Conservation (phyloP, 2,888 invertebrate species). For the Zhuqinia jingwanae region DNA sequence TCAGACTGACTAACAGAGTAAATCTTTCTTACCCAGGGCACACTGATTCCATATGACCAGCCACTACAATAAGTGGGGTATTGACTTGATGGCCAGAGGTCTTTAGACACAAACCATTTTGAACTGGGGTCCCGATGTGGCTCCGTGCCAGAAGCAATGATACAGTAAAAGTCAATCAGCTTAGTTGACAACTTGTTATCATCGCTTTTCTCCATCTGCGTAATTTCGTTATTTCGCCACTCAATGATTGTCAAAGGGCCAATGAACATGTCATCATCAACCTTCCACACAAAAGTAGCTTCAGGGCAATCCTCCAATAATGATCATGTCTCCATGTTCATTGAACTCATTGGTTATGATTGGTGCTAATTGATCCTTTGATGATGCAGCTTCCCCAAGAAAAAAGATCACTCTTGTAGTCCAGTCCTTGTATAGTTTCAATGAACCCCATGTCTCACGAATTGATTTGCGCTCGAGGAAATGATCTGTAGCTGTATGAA, state of each 20-base stretch:
- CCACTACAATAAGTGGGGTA: conserved; percentile 91
- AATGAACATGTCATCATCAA: conserved; percentile 90
- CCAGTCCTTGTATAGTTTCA: conserved; percentile 45
- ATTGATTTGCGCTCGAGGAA: conserved; percentile 51
- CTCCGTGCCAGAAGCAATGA: conserved; percentile 65
- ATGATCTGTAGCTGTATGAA: conserved; percentile 46
- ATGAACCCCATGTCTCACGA: conserved; percentile 58
- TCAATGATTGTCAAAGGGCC: conserved; percentile 85
- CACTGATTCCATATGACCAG: conserved; percentile 86
- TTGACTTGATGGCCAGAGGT: conserved; percentile 85
- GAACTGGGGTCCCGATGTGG: conserved; percentile 74
- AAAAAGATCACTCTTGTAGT: conserved; percentile 48
- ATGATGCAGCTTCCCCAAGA: conserved; percentile 25
- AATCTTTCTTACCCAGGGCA: conserved; percentile 54
- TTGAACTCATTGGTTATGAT: not conserved
- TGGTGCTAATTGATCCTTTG: not conserved
- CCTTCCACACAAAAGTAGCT: conserved; percentile 87
- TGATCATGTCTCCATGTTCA: conserved; percentile 37
- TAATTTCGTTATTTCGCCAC: conserved; percentile 1
- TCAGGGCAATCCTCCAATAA: conserved; percentile 86
- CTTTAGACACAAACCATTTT: conserved; percentile 89
- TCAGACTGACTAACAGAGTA: conserved; percentile 24
- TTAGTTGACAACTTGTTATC: not conserved
- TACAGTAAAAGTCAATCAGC: conserved; percentile 31
- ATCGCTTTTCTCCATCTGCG: no score